These are phyloP conservation scores for Phyllotreta striolata DNA, from an alignment of 2,888 invertebrate species.

Conservation along the genomic window DNA sequence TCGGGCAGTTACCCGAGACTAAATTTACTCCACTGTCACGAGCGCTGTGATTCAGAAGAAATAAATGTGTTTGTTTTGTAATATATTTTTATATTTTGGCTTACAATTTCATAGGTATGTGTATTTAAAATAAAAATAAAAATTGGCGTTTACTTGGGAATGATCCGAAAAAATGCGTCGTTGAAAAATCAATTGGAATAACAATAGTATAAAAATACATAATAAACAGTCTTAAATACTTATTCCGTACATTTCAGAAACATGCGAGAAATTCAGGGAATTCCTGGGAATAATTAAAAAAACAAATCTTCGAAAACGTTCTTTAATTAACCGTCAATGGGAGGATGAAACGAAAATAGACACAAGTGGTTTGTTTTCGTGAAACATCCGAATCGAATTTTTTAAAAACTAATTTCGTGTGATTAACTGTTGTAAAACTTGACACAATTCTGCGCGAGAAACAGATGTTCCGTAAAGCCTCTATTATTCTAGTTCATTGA, in stretches of 20 bases:
- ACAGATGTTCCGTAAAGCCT: too few species aligned
- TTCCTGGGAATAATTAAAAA: background rate
- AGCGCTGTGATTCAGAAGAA: constrained; percentile 9
- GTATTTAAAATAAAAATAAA: constrained; percentile 7
- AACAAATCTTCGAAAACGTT: background rate
- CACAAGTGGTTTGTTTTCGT: constrained; percentile 3
- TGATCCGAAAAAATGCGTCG: background rate
- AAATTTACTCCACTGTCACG: background rate
- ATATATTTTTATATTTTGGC: constrained; percentile 18
- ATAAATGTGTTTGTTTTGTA: constrained; percentile 20
- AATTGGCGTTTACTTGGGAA: background rate
- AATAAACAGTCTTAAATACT: too few species aligned
- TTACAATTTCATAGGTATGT: constrained; percentile 11
- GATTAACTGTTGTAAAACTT: background rate
- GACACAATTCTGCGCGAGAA: too few species aligned
- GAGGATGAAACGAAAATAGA: constrained; percentile 3
- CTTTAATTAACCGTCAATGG: background rate
- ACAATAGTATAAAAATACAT: background rate
- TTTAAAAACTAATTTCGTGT: constrained; percentile 1
- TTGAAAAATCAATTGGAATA: background rate
- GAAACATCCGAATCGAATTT: constrained; percentile 1
- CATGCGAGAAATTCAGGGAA: background rate
- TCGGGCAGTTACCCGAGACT: background rate
- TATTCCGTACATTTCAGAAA: too few species aligned
- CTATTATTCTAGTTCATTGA: too few species aligned